A percentile compares a stretch with the other conserved stretches of the same genome.
phyloP scores from a whole-genome alignment of 2,888 invertebrate species.

The Dinocampus coccinellae region DNA sequence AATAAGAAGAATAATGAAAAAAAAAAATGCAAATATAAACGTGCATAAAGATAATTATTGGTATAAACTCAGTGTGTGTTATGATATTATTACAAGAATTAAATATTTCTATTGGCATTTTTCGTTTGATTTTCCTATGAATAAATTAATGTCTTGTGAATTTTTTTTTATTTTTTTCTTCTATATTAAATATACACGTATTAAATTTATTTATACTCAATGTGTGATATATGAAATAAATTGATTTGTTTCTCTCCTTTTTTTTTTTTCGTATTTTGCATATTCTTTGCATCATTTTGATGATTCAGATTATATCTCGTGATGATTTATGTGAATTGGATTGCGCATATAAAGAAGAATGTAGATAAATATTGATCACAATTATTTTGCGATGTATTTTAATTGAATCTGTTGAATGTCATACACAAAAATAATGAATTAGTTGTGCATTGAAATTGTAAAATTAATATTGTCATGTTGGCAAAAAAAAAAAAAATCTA shows the following conservation, averaged over 20 bases:
- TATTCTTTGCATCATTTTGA: not conserved
- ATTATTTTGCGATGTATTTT: not conserved
- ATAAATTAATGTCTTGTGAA: too few relatives aligned
- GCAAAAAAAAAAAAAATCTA: not conserved
- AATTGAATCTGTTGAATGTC: not conserved
- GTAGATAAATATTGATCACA: not conserved
- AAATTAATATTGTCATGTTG: not conserved
- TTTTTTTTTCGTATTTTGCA: not conserved
- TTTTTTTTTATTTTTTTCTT: too few relatives aligned
- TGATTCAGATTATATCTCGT: not conserved
- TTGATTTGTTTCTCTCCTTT: not conserved
- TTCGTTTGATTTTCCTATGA: too few relatives aligned
- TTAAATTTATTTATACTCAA: too few relatives aligned
- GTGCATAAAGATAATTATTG: not conserved
- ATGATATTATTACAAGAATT: not conserved
- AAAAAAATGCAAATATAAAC: not conserved
- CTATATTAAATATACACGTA: too few relatives aligned
- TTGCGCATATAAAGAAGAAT: not conserved
- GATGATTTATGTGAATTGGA: not conserved
- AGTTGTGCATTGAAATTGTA: not conserved
- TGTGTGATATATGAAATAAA: too few relatives aligned
- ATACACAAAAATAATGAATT: not conserved
- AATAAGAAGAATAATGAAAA: too few relatives aligned
- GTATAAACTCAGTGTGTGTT: not conserved
- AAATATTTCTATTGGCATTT: too few relatives aligned